Percentiles rank a stretch among this genome's conserved stretches.
Conservation (phyloP, 2,113 vertebrate species). For the Pelvicachromis taeniatus region DNA sequence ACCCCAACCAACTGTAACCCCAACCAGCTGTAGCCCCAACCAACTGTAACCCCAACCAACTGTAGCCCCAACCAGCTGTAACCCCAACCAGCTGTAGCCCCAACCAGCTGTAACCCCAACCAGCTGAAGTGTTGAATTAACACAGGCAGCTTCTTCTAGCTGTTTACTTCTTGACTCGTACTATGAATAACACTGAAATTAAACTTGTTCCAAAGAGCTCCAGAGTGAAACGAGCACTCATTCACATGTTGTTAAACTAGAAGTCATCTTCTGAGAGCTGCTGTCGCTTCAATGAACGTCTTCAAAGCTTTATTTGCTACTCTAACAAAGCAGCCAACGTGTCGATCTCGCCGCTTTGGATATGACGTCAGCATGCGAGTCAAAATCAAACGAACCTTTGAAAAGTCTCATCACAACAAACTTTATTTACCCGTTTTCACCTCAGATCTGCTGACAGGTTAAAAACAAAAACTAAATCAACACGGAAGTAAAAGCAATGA, state of each 20-base stretch:
- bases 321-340: neutral
- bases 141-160: neutral
- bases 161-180: neutral
- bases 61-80: too few species aligned
- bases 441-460: neutral
- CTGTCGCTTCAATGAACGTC: neutral
- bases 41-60: too few species aligned
- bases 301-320: neutral
- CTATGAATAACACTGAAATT: neutral
- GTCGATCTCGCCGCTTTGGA: neutral
- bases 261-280: neutral
- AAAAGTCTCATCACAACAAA: neutral
- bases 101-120: too few species aligned
- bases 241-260: neutral
- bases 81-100: too few species aligned
- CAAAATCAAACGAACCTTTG: neutral
- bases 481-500: neutral
- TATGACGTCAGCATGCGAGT: neutral
- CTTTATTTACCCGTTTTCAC: neutral
- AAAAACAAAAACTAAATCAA: neutral
- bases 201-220: neutral
- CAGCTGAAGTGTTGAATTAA: neutral
- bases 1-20: too few species aligned
- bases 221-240: accelerated
- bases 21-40: too few species aligned